Conservation (phyloP, 2,797 vertebrate species). For the Urophycis tenuis region DNA sequence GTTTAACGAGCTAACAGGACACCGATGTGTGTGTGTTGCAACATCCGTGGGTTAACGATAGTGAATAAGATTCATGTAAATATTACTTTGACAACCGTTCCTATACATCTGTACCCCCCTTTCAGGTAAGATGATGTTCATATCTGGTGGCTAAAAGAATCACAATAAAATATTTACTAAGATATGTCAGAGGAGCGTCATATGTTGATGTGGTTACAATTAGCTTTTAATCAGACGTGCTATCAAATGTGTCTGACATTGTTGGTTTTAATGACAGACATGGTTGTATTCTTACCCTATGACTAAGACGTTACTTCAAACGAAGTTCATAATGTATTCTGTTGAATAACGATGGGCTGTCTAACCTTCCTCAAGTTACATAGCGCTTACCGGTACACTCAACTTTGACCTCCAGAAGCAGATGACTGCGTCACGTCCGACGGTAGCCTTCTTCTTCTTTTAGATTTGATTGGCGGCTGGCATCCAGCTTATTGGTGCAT, state of each 20-base stretch:
- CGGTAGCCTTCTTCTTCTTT: too few species aligned
- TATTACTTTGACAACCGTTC: not conserved
- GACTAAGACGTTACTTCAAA: not conserved
- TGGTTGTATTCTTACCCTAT: not conserved
- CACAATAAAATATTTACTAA: not conserved
- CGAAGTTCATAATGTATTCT: not conserved
- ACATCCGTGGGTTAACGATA: not conserved
- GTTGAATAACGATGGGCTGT: not conserved
- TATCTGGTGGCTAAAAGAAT: not conserved
- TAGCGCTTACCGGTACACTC: not conserved
- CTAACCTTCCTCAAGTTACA: not conserved
- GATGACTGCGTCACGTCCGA: not conserved
- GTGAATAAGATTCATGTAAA: too few species aligned
- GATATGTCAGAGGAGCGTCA: too few species aligned
- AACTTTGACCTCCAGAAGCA: slow-evolving; percentile 26
- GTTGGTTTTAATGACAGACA: not conserved
- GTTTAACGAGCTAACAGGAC: not conserved
- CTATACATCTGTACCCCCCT: not conserved
- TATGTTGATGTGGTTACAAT: not conserved
- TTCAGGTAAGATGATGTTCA: not conserved
- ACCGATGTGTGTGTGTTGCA: not conserved
- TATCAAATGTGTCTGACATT: not conserved
- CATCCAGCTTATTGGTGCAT: too few species aligned
- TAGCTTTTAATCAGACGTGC: not conserved
- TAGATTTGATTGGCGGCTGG: too few species aligned